Conservation (phyloP, 2,797 vertebrate genomes). For the Esox masquinongy region DNA sequence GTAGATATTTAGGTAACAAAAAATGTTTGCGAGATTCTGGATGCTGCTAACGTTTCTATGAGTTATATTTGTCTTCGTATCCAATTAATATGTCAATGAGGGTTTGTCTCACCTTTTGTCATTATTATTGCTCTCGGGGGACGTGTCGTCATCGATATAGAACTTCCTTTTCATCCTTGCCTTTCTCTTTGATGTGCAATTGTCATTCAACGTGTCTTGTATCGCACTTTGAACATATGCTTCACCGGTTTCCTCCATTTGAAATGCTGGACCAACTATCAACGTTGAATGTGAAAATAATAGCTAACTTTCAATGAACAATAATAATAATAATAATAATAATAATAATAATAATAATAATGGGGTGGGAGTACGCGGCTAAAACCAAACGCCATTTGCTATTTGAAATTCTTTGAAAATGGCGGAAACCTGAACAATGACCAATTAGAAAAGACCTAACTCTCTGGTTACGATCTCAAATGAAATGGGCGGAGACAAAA, state of each 20-base stretch:
- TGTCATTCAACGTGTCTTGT: slow-evolving; percentile 20
- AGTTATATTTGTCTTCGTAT: neutral
- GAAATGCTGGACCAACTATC: neutral
- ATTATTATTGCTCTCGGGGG: slow-evolving; percentile 31
- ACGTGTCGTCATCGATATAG: slow-evolving; percentile 37
- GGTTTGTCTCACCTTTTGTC: slow-evolving; percentile 57
- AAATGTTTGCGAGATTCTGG: neutral
- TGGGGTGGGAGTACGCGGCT: neutral
- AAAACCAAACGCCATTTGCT: too few species aligned
- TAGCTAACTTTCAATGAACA: slow-evolving; percentile 12
- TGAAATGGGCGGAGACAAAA: slow-evolving; percentile 26
- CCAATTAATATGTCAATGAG: neutral
- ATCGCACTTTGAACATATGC: slow-evolving; percentile 1
- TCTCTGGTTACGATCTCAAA: slow-evolving; percentile 25
- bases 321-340: slow-evolving; percentile 11
- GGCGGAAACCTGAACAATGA: slow-evolving; percentile 58
- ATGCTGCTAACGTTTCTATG: neutral
- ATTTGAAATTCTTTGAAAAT: slow-evolving; percentile 64
- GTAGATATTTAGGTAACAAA: neutral
- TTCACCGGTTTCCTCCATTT: slow-evolving; percentile 58
- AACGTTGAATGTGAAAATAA: neutral
- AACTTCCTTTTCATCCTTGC: slow-evolving; percentile 51
- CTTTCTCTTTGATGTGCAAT: slow-evolving; percentile 34
- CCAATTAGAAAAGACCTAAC: slow-evolving; percentile 60
- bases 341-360: slow-evolving; percentile 13